Conservation (phyloP, 2,888 invertebrate genomes). For the Gibbula magus region DNA sequence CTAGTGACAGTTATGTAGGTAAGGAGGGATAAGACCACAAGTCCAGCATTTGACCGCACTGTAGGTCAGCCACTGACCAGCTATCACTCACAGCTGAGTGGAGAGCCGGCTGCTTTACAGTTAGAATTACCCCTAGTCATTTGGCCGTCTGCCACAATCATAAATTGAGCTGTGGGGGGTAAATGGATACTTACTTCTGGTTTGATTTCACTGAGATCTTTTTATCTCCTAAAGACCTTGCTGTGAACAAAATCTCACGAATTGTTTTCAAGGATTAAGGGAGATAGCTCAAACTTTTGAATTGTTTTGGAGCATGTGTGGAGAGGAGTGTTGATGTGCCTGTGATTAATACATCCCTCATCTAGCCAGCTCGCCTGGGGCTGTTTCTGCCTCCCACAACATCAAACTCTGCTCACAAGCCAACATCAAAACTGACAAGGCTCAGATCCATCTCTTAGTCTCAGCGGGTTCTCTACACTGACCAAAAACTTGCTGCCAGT, state of each 20-base stretch:
- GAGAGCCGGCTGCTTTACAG: background rate
- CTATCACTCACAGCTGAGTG: slow-evolving; percentile 15
- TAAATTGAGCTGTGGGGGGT: background rate
- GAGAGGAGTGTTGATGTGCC: slow-evolving; percentile 10
- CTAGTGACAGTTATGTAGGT: too few species aligned
- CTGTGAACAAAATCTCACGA: background rate
- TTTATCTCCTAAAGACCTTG: background rate
- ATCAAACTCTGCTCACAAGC: too few species aligned
- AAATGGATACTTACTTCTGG: slow-evolving; percentile 13
- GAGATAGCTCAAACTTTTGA: background rate
- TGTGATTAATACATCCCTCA: slow-evolving; percentile 12
- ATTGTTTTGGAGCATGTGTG: background rate
- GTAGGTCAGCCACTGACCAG: slow-evolving; percentile 14
- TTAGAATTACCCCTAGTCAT: slow-evolving; percentile 12
- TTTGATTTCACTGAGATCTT: background rate
- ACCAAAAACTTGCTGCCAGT: background rate
- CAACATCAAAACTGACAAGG: too few species aligned
- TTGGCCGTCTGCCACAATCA: background rate
- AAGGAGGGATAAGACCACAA: too few species aligned
- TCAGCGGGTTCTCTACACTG: background rate
- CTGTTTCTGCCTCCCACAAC: too few species aligned
- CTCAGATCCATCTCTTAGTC: background rate
- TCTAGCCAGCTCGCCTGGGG: background rate
- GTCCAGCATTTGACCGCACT: background rate
- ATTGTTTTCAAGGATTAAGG: background rate